Conservation (phyloP, 2,888 invertebrate species). For the Temnothorax ravouxi region DNA sequence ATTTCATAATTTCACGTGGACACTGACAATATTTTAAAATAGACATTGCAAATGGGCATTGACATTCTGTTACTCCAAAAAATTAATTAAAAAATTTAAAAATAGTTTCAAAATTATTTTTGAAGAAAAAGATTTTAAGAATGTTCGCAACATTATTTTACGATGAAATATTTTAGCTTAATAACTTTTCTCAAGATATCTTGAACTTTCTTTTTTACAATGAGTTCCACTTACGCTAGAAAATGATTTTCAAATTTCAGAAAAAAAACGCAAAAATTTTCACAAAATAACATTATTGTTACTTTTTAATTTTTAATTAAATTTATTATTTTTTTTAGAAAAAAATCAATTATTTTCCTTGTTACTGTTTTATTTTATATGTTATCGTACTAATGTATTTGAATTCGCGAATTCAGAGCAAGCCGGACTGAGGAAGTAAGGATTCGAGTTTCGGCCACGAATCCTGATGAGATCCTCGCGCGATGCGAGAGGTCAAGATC, state of each 20-base stretch:
- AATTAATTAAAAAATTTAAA: not conserved
- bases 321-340: not conserved
- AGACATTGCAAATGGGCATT: not conserved
- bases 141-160: not conserved
- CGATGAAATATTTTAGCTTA: not conserved
- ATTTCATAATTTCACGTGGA: not conserved
- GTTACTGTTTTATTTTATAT: not conserved
- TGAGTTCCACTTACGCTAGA: not conserved
- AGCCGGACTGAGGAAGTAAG: slow-evolving; percentile 55
- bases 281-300: not conserved
- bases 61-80: not conserved
- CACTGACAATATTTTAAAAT: not conserved
- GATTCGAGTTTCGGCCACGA: slow-evolving; percentile 65
- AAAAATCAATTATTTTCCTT: not conserved
- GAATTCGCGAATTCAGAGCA: not conserved
- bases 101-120: not conserved
- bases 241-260: not conserved
- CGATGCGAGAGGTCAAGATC: slow-evolving; percentile 67
- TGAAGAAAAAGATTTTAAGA: not conserved
- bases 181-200: not conserved
- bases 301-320: not conserved
- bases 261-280: not conserved
- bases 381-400: not conserved
- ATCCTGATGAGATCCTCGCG: slow-evolving; percentile 61
- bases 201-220: not conserved